Conservation (phyloP, 1,140 invertebrate genomes). For the Drosophila arizonae region DNA sequence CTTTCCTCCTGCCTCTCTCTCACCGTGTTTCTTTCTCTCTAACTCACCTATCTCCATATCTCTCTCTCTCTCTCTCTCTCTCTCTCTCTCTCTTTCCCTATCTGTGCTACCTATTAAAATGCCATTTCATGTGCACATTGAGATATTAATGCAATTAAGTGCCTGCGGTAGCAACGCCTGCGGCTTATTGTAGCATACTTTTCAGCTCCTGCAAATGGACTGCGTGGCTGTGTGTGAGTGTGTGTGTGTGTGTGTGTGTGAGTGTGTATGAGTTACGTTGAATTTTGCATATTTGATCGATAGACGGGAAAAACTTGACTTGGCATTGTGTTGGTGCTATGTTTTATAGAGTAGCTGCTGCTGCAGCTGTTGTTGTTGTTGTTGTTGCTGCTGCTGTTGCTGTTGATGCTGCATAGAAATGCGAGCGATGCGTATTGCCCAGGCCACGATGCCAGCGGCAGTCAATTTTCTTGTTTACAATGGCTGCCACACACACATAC, state of each 20-base stretch:
- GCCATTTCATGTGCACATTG: constrained; percentile 5
- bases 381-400: constrained; percentile 1
- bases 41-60: background rate
- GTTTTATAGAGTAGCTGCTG: constrained; percentile 1
- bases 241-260: background rate
- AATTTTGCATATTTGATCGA: constrained; percentile 26
- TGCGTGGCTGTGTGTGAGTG: background rate
- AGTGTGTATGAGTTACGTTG: background rate
- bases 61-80: background rate
- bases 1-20: background rate
- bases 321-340: constrained; percentile 14
- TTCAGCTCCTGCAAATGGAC: background rate
- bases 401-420: constrained; percentile 33
- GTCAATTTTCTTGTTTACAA: constrained; percentile 75
- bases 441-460: constrained; percentile 46
- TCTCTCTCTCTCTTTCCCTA: background rate
- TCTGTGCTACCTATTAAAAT: background rate
- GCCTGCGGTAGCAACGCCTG: constrained; percentile 6
- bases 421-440: constrained; percentile 40
- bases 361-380: background rate
- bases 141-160: constrained; percentile 25
- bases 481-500: constrained; percentile 18
- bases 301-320: constrained; percentile 30
- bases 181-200: constrained; percentile 33
- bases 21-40: background rate